phyloP scores from a whole-genome alignment of 1,140 invertebrate genomes.

The Trigoniulus corallinus region DNA sequence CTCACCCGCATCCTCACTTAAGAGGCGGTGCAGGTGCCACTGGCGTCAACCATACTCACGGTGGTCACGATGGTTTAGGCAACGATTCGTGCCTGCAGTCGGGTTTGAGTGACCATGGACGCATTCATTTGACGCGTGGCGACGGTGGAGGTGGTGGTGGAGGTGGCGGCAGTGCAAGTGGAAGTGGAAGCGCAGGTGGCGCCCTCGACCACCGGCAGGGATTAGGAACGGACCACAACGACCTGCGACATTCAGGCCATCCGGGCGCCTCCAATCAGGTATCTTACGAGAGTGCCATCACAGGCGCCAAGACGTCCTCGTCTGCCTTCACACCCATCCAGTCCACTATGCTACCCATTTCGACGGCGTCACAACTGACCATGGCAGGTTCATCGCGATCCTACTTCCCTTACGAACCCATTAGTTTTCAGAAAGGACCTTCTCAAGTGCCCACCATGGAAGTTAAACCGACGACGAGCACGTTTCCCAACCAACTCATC shows the following conservation, averaged over 20 bases:
- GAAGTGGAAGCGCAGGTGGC: conserved; percentile 35
- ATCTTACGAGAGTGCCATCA: conserved; percentile 22
- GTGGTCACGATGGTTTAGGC: too few relatives aligned
- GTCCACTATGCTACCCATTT: conserved; percentile 38
- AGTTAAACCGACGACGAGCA: conserved; percentile 31
- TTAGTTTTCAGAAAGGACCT: conserved; percentile 49
- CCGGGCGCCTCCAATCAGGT: conserved; percentile 22
- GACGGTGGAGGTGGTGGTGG: not conserved
- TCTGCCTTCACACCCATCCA: conserved; percentile 83
- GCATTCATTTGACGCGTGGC: conserved; percentile 27
- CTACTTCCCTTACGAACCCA: conserved; percentile 79
- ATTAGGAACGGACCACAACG: conserved; percentile 21
- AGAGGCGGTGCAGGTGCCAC: too few relatives aligned
- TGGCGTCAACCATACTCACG: too few relatives aligned
- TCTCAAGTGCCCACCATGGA: conserved; percentile 21
- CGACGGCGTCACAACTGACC: conserved; percentile 19
- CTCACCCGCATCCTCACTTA: too few relatives aligned
- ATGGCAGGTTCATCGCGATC: conserved; percentile 21
- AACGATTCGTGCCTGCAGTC: conserved; percentile 21
- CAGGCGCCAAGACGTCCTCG: conserved; percentile 37
- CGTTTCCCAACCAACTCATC: conserved; percentile 84
- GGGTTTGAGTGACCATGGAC: conserved; percentile 39
- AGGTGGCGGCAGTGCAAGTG: not conserved
- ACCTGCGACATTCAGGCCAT: conserved; percentile 19
- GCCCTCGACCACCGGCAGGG: conserved; percentile 42